Evolutionary conservation across 2,888 invertebrate genomes (phyloP).

Genomic region (Cephus nigrinus): DNA sequence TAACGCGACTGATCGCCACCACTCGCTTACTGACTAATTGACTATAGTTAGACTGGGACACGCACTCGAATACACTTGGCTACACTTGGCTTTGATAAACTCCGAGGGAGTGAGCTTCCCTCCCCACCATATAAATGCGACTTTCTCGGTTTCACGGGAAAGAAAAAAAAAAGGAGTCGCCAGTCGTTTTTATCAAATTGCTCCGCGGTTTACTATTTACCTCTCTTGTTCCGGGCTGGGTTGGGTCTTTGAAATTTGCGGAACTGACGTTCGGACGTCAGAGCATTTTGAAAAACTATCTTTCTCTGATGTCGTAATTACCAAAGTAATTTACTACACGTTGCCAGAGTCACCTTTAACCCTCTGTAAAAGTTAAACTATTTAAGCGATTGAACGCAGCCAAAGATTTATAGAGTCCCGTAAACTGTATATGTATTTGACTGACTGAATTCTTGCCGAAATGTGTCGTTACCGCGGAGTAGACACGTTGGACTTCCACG

Average conservation of each 20-base stretch:
- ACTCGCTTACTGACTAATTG: conserved; percentile 40
- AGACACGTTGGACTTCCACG: neutral
- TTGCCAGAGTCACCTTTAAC: too few relatives aligned
- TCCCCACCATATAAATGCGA: conserved; percentile 10
- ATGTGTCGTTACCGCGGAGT: neutral
- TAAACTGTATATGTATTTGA: neutral
- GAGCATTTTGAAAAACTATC: too few relatives aligned
- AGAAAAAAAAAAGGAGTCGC: neutral
- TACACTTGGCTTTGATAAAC: conserved; percentile 33
- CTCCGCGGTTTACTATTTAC: too few relatives aligned
- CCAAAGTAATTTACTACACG: too few relatives aligned
- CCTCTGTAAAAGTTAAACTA: neutral
- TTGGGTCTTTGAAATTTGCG: too few relatives aligned
- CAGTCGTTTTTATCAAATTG: neutral
- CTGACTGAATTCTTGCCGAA: neutral
- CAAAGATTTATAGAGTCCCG: neutral
- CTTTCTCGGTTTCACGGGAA: neutral
- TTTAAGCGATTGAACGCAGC: neutral
- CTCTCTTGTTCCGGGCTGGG: too few relatives aligned
- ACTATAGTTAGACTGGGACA: conserved; percentile 32
- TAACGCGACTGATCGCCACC: conserved; percentile 49
- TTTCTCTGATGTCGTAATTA: too few relatives aligned
- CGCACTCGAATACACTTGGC: conserved; percentile 16
- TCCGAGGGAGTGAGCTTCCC: conserved; percentile 27
- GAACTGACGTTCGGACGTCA: too few relatives aligned